phyloP scores from a whole-genome alignment of 2,113 vertebrate genomes.

The Apodemus sylvaticus region DNA sequence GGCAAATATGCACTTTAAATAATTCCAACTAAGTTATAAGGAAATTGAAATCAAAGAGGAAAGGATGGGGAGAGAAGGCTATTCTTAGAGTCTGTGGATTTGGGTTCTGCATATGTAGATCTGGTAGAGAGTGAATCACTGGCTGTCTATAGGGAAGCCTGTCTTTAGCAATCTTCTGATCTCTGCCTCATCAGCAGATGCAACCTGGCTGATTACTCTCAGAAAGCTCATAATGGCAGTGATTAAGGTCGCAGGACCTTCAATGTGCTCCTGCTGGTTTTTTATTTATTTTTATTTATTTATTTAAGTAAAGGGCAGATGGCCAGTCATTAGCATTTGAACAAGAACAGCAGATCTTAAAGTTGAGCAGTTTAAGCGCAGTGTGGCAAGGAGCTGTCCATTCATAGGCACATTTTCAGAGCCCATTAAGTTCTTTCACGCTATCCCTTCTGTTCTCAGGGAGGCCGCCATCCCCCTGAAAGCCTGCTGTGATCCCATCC shows the following conservation, averaged over 20 bases:
- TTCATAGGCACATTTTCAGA: background rate
- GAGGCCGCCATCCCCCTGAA: background rate
- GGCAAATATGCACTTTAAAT: conserved; percentile 14
- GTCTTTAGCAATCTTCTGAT: conserved; percentile 18
- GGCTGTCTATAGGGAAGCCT: background rate
- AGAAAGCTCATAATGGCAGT: conserved; percentile 77
- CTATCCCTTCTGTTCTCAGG: background rate
- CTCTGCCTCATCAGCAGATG: conserved; percentile 62
- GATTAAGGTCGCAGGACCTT: conserved; percentile 73
- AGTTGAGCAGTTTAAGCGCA: conserved; percentile 14
- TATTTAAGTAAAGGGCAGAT: conserved; percentile 70
- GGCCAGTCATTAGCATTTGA: conserved; percentile 79
- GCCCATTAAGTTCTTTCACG: conserved; percentile 25
- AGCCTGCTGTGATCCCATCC: background rate
- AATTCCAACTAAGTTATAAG: conserved; percentile 35
- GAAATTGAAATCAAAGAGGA: background rate
- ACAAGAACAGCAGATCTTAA: conserved; percentile 11
- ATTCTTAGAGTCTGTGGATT: conserved; percentile 17
- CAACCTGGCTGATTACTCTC: conserved; percentile 61
- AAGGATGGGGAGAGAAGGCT: background rate
- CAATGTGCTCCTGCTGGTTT: conserved; percentile 52
- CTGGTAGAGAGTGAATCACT: conserved; percentile 35
- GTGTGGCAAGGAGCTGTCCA: background rate
- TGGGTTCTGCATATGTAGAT: background rate
- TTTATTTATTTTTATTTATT: background rate